Evolutionary conservation across 2,113 vertebrate genomes (phyloP).

Genomic region (Dromas ardeola): DNA sequence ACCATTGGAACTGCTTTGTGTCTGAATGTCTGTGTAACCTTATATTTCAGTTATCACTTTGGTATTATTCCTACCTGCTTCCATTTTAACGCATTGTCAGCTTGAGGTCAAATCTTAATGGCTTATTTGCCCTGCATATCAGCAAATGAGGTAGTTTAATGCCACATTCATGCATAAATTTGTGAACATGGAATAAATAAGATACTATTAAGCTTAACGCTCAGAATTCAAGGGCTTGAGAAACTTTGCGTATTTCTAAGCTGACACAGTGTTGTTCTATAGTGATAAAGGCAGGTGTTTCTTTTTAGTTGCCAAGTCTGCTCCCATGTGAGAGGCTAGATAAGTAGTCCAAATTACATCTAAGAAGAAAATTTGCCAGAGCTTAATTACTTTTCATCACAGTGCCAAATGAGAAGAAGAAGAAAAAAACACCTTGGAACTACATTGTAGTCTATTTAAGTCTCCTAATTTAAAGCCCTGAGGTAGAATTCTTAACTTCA

Average conservation of each 20-base stretch:
- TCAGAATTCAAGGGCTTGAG: conserved; percentile 6
- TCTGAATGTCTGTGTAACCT: neutral
- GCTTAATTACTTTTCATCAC: conserved; percentile 74
- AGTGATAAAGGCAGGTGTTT: conserved; percentile 71
- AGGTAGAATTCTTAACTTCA: conserved; percentile 56
- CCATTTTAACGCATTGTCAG: neutral
- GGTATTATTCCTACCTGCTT: neutral
- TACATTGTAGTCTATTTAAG: conserved; percentile 58
- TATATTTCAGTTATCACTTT: neutral
- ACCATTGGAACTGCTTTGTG: neutral
- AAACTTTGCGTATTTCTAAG: conserved; percentile 5
- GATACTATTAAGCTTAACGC: neutral
- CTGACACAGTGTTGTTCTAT: conserved; percentile 26
- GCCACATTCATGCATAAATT: neutral
- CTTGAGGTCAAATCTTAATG: neutral
- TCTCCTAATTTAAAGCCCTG: conserved; percentile 58
- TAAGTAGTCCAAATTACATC: conserved; percentile 74
- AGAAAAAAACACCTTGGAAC: conserved; percentile 21
- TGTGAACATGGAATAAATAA: neutral
- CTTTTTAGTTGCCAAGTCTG: conserved; percentile 55
- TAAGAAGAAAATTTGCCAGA: conserved; percentile 66
- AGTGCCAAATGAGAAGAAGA: conserved; percentile 46
- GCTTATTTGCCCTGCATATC: neutral
- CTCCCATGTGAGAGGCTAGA: conserved; percentile 64
- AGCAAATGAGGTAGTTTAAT: neutral